phyloP scores from a whole-genome alignment of 53 echinoderm and acorn worm species.

The Glandiceps talaboti region DNA sequence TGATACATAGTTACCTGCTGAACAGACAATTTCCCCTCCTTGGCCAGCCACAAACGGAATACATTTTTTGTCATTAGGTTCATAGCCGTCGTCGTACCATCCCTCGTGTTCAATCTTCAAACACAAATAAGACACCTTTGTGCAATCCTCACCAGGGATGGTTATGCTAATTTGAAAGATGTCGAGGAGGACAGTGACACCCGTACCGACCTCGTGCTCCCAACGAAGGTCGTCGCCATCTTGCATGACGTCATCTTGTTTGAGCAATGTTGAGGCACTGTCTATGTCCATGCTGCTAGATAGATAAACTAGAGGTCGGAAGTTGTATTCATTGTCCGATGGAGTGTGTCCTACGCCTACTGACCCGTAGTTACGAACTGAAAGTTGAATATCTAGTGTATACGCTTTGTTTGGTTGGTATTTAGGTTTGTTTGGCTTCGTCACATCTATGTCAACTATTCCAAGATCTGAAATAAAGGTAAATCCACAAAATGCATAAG shows the following conservation, averaged over 20 bases:
- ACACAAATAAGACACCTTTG: background rate
- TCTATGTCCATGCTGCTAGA: background rate
- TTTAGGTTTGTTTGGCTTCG: background rate
- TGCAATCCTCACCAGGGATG: background rate
- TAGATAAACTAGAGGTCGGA: background rate
- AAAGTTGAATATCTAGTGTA: background rate
- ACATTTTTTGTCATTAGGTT: background rate
- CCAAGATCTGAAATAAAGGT: too few relatives aligned
- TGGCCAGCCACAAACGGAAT: too few relatives aligned
- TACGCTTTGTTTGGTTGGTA: background rate
- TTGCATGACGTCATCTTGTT: background rate
- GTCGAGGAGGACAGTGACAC: background rate
- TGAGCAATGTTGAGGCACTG: background rate
- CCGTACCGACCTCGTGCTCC: background rate
- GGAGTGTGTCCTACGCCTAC: background rate
- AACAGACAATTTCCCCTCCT: too few relatives aligned
- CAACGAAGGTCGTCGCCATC: background rate
- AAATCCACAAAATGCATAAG: too few relatives aligned
- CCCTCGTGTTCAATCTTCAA: background rate
- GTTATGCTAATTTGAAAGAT: background rate
- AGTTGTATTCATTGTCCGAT: background rate
- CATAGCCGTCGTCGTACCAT: background rate
- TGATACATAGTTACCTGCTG: too few relatives aligned
- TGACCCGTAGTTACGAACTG: background rate
- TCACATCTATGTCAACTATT: too few relatives aligned